Base-by-base conservation (phyloP, 2,888 invertebrate species). In the Scaeva pyrastri region DNA sequence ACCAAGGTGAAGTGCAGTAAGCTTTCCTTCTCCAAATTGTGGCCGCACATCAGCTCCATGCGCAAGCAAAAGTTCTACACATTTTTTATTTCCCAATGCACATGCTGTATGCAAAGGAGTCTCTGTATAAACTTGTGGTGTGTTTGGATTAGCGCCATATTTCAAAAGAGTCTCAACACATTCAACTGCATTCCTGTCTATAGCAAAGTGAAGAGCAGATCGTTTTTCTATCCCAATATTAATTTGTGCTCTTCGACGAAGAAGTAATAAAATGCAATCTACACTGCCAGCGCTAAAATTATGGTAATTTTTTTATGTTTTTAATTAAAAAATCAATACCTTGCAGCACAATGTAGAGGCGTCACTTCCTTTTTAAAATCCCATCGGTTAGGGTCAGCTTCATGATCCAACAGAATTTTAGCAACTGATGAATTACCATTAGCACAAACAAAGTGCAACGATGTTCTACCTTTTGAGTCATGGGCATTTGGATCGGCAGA, bases 61-160 rank as follows among this genome's bases (percentile, higher is more conserved):
- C 75, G 94, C 94, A 79, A 97, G 93, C 23, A 98, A 93, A 86
- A 98, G 93, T 91, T 95, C 94, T 45, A 96, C 94, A 91, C 95
- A 96, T 52, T 94, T 93, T 1, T 94, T 93, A 45, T 95, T 95
- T 0, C 97, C 97, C 56, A 96, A 92, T 7, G 96, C 94, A 14
- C 96, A 96, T 7, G 97, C 97, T 31, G 97, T 96, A 90, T 97
- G 97, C 26, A 97, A 92, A 0, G 97, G 97, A 0, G 97, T 96
- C 93, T 97, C 97, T 8, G 96, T 97, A 90, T 95, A 97, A 41
- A 96, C 96, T 94, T 97, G 97, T 31, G 96, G 96, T 76, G 96
- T 96, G 90, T 97, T 97, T 26, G 97, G 96, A 90, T 95, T 95
- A 3, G 97, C 97, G 62, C 97, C 97, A 87, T 95, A 95, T 88